These are phyloP conservation scores for Helicoverpa armigera DNA, from an alignment of 1,140 invertebrate species.

Conservation along the genomic window DNA sequence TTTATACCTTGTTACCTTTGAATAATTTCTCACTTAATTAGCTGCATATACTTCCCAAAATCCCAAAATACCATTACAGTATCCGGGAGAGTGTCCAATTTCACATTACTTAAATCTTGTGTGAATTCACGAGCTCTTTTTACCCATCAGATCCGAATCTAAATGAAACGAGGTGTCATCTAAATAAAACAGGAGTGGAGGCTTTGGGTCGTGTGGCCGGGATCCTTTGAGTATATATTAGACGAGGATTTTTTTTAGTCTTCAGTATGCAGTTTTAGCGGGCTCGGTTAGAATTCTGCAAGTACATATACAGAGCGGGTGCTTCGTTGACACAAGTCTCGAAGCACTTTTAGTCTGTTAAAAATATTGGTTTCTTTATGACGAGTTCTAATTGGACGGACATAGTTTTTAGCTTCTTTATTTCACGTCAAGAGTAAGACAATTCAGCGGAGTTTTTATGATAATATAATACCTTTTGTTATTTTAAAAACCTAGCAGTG, in stretches of 20 bases:
- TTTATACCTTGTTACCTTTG: too few relatives aligned
- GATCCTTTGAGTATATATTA: neutral
- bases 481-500: too few relatives aligned
- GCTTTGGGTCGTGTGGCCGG: neutral
- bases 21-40: neutral
- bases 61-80: neutral
- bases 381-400: too few relatives aligned
- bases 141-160: slow-evolving; percentile 13
- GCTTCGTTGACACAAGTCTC: too few relatives aligned
- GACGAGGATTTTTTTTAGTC: neutral
- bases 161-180: slow-evolving; percentile 38
- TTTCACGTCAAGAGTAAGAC: too few relatives aligned
- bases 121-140: slow-evolving; percentile 1
- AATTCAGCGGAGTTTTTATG: too few relatives aligned
- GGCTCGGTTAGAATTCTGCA: neutral
- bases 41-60: neutral
- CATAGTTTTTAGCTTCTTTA: too few relatives aligned
- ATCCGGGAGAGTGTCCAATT: neutral
- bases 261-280: neutral
- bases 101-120: neutral
- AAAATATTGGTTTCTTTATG: too few relatives aligned
- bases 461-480: too few relatives aligned
- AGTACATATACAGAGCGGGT: too few relatives aligned
- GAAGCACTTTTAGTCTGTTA: too few relatives aligned
- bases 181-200: slow-evolving; percentile 33